Evolutionary conservation across 2,888 invertebrate species (phyloP), one percentile per base, ranked within the genome.

Genomic region (Thereva nobilitata): DNA sequence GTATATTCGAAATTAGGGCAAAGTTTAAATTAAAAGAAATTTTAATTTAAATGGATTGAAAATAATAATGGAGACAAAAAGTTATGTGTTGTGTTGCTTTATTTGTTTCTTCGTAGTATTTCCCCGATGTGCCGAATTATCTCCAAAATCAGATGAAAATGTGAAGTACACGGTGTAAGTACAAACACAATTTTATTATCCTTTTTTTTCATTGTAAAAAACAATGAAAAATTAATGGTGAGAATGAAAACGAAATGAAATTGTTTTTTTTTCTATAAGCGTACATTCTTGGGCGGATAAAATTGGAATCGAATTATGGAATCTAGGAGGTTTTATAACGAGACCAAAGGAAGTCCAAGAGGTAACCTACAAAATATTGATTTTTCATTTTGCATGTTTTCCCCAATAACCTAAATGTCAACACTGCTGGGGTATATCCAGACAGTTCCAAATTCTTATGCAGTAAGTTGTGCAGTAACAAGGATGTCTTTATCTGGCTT

Each of bases 271-370:
- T 69, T 69, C 55, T 76, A 52, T 74, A 70, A 92, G 92, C 73
- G 91, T 90, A 64, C 87, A 89, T 80, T 86, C 87, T 77, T 92
- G 92, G 92, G 91, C 91, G 38, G 87, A 90, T 78, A 91, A 91
- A 80, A 83, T 91, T 71, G 91, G 91, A 59, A 87, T 88, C 75
- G 92, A 92, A 79, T 80, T 93, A 72, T 90, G 89, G 82, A 88
- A 90, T 78, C 86, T 92, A 74, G 92, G 91, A 67, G 90, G 90
- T 77, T 87, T 89, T 78, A 90, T 92, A 74, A 92, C 92, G 67
- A 86, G 91, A 76, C 86, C 89, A 76, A 88, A 89, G 75, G 88
- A 88, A 78, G 90, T 92, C 69, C 87, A 89, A 77, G 89, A 91
- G 76, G 90, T 90, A 82, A 85, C 83, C 82, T 72, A 52, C 9